Evolutionary conservation across 1,140 invertebrate genomes (phyloP), one percentile per base, ranked within the genome.

Genomic region (Calosoma granatense): DNA sequence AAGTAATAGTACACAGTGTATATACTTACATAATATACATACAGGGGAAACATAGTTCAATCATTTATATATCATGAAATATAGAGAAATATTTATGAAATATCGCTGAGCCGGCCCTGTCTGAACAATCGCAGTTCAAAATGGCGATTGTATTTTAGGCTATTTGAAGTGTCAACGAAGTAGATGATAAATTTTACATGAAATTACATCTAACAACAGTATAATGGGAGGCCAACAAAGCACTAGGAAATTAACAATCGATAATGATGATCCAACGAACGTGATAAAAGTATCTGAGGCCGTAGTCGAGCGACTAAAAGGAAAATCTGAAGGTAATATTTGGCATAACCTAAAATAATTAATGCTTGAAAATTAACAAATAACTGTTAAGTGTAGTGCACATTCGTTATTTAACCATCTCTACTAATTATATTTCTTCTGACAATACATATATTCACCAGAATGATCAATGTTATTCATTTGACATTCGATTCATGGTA

Each of bases 251-350:
- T 59, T 72, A 60, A 70, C 68, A n/a, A 59, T 72, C 15, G 70
- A 72, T 61, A 72, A 72, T 55, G 65, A 72, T 55, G 68, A 70
- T 56, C 64, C 69, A 14, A 67, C 63, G 20, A 71, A 63, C 60
- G 69, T 72, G 4, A 72, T 72, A 30, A 70, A 70, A 64, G 67
- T 72, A 47, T 70, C 70, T 12, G 70, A 72, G 15, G 68, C 69
- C 58, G 68, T 70, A 26, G 70, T 72, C 3, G 62, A 68, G 51
- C 57, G 70, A 55, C 57, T 72, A 39, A 60, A 61, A 62, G 65
- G 64, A 57, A 60, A 56, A n/a, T n/a, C n/a, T n/a, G 61, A 70
- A 67, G 63, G 68, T 69, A 58, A 54, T 58, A 36, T n/a, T 54
- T 11, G 14, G 55, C 54, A 26, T 65, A 63, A 63, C 59, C 60